Evolutionary conservation across 2,797 vertebrate species (phyloP).

Genomic region (Falco concolor): DNA sequence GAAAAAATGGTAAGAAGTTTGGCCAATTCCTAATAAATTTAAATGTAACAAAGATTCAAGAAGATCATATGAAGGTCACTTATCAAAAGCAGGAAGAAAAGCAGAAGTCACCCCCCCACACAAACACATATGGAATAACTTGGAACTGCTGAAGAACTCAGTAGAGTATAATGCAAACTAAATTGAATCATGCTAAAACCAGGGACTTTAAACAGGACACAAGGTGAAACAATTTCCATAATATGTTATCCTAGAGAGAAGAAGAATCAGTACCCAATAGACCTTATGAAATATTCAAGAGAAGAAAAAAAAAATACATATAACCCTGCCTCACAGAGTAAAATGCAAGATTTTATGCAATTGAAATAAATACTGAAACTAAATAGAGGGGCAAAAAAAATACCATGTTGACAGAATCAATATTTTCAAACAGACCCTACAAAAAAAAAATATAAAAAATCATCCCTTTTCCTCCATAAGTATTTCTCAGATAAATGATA

Average conservation of each 20-base stretch:
- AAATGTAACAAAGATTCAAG: neutral
- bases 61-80: neutral
- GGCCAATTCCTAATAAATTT: neutral
- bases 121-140: neutral
- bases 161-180: neutral
- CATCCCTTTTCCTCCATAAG: neutral
- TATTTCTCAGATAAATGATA: neutral
- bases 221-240: conserved; percentile 21
- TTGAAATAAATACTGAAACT: neutral
- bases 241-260: neutral
- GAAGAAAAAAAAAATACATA: neutral
- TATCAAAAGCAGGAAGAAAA: neutral
- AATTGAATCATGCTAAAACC: neutral
- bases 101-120: neutral
- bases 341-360: neutral
- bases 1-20: neutral
- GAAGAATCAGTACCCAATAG: neutral
- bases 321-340: neutral
- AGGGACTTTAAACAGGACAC: neutral
- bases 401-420: neutral
- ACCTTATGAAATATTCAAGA: neutral
- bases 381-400: neutral
- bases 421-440: neutral
- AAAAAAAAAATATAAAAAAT: neutral
- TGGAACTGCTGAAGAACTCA: neutral